These are phyloP conservation scores for Microplitis manilae DNA, from an alignment of 2,888 invertebrate genomes.

Conservation along the genomic window DNA sequence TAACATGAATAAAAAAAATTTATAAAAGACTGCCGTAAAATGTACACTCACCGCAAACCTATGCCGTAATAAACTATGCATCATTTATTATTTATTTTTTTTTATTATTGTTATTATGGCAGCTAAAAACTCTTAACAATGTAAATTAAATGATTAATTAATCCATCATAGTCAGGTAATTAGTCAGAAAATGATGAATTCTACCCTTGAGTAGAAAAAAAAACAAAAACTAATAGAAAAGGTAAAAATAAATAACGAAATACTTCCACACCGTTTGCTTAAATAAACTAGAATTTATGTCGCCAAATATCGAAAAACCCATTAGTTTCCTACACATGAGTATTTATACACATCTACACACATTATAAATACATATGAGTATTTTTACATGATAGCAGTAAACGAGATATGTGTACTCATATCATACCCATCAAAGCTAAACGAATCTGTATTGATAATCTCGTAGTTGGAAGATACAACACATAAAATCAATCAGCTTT, in stretches of 20 bases:
- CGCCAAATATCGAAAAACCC: slow-evolving; percentile 52
- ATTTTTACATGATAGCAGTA: neutral
- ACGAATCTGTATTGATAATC: neutral
- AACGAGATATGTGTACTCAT: neutral
- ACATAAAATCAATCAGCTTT: slow-evolving; percentile 1
- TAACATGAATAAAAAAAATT: slow-evolving; percentile 24
- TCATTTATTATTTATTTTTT: neutral
- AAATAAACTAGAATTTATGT: slow-evolving; percentile 48
- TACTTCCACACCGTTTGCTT: slow-evolving; percentile 50
- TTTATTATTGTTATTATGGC: neutral
- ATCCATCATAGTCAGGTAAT: neutral
- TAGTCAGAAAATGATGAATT: slow-evolving; percentile 1
- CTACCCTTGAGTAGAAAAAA: slow-evolving; percentile 4
- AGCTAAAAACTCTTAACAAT: neutral
- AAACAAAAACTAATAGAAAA: slow-evolving; percentile 33
- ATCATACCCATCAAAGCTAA: neutral
- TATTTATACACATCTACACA: neutral
- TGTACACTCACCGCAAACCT: slow-evolving; percentile 6
- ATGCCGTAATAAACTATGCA: neutral
- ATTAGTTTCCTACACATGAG: slow-evolving; percentile 40
- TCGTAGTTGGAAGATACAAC: neutral
- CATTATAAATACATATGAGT: neutral
- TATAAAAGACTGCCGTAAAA: neutral
- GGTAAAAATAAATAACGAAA: slow-evolving; percentile 43
- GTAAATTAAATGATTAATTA: neutral